Base-by-base conservation (phyloP, 2,888 invertebrate species). In the Hirtodrosophila confusa region DNA sequence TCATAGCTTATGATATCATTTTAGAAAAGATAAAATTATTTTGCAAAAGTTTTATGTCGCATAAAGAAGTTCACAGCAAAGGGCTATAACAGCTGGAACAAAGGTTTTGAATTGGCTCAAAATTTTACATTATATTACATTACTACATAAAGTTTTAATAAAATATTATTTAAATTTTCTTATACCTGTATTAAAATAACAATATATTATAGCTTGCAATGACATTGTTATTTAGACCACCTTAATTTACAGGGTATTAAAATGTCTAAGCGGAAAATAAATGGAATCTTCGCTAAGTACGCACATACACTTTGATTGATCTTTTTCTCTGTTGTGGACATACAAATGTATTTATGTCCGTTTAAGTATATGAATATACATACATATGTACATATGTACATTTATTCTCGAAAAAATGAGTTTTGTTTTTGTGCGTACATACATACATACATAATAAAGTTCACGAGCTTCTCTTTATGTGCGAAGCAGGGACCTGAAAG, bases 191-290 rank as follows among this genome's bases (percentile, higher is more conserved):
- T 17, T 17, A 1, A 17, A 17, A 17, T 17, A 17, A 17, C 17
- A 17, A 17, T 17, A 17, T 17, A 17, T 2, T 17, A 17, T 17
- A 17, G 17, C 17, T 17, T 17, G 17, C 17, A 17, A 17, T 17
- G 2, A 10, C 27, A 41, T 40, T 40, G 10, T 1, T 11, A 11
- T 8, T 11, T 17, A 17, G 8, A 11, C 4, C 33, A 23, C 10
- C n/a, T 31, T 23, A 4, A 1, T 4, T 8, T 12, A 9, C 33
- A 67, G 68, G 33, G 68, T 67, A 68, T 61, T 49, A 6, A 41
- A 27, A 7, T n/a, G 60, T 27, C 39, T 27, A 49, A 60, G 6
- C 53, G 68, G 68, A 67, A 67, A 53, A 33, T 8, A 17, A 36
- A 35, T 43, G 35, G 27, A 35, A 29, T 49, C 35, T 36, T 33